These are phyloP conservation scores for Oxyteleia sp. DNA, from an alignment of 2,888 invertebrate species.

Conservation along the genomic window DNA sequence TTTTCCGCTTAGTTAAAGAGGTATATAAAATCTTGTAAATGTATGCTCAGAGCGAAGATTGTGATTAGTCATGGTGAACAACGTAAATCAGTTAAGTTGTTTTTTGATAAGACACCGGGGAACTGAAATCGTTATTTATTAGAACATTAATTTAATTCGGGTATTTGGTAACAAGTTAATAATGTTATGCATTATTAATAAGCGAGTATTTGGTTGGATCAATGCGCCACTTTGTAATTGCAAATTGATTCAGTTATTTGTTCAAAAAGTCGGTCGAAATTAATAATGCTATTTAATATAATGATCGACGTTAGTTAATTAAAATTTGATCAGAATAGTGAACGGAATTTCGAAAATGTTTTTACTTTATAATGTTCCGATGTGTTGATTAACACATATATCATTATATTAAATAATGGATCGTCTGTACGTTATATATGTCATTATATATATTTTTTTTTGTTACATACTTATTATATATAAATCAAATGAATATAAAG, in stretches of 20 bases:
- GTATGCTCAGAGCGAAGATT: neutral
- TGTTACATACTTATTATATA: too few relatives aligned
- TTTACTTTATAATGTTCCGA: too few relatives aligned
- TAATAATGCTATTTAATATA: neutral
- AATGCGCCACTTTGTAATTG: conserved; percentile 9
- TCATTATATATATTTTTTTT: too few relatives aligned
- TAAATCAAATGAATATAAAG: too few relatives aligned
- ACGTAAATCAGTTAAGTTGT: too few relatives aligned
- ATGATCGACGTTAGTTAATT: neutral
- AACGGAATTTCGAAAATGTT: too few relatives aligned
- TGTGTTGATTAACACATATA: too few relatives aligned
- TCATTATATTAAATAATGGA: too few relatives aligned
- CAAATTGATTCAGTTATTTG: conserved; percentile 15
- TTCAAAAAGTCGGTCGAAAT: conserved; percentile 6
- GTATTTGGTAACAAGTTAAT: conserved; percentile 11
- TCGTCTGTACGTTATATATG: too few relatives aligned
- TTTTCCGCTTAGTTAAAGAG: neutral
- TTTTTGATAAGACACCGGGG: too few relatives aligned
- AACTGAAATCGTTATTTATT: conserved; percentile 1
- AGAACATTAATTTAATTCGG: conserved; percentile 1
- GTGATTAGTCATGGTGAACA: too few relatives aligned
- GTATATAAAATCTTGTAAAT: neutral
- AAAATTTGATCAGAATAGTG: neutral
- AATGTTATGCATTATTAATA: neutral
- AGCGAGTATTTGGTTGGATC: neutral